These are phyloP conservation scores for Drosophila nigromelanica DNA, from an alignment of 1,140 invertebrate genomes.

Conservation along the genomic window DNA sequence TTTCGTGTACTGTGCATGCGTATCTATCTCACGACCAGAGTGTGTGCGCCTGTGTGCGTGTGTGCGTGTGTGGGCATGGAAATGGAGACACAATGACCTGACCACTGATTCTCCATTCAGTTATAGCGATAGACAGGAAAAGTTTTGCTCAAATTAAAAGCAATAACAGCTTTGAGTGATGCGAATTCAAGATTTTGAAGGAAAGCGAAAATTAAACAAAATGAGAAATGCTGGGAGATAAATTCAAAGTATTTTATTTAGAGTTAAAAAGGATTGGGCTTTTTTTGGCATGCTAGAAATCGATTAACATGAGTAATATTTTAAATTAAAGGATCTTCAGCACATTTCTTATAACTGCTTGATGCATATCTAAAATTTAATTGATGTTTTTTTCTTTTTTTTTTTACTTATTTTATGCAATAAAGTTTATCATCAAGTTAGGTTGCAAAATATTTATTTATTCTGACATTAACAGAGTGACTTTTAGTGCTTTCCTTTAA, in stretches of 20 bases:
- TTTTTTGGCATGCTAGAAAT: too few species aligned
- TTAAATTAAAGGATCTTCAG: too few species aligned
- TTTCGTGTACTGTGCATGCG: constrained; percentile 44
- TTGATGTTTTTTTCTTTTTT: too few species aligned
- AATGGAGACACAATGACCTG: constrained; percentile 40
- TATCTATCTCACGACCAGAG: constrained; percentile 15
- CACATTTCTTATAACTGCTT: too few species aligned
- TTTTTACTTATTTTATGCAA: too few species aligned
- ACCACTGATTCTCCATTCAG: constrained; percentile 32
- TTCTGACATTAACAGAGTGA: too few species aligned
- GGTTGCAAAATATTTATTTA: too few species aligned
- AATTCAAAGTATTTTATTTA: background rate
- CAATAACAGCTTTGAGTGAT: background rate
- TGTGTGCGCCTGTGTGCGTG: constrained; percentile 2
- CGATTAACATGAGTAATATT: background rate
- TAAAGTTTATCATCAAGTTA: too few species aligned
- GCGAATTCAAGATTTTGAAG: background rate
- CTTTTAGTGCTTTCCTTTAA: too few species aligned
- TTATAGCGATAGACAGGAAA: background rate
- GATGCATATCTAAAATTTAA: too few species aligned
- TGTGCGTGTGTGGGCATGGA: constrained; percentile 20
- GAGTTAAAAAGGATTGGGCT: background rate
- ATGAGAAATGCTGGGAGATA: too few species aligned
- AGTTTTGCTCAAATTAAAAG: constrained; percentile 2
- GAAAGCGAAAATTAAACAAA: background rate